These are phyloP conservation scores for Drosophila simulans DNA, from an alignment of 1,140 invertebrate species.

Conservation along the genomic window DNA sequence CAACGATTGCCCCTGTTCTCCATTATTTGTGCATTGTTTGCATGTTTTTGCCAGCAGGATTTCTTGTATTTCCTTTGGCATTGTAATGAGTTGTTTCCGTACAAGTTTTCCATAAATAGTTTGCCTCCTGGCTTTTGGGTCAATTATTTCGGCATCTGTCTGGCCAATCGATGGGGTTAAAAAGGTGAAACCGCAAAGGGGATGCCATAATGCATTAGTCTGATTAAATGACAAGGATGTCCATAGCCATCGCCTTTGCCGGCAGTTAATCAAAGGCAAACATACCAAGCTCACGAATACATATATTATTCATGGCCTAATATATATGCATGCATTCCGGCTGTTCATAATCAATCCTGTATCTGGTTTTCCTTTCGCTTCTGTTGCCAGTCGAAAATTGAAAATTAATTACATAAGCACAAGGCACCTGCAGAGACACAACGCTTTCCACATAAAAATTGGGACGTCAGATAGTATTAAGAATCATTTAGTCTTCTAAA, in stretches of 20 bases:
- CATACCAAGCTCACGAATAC: not conserved
- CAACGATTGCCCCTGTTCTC: conserved; percentile 8
- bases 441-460: too few relatives aligned
- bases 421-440: conserved; percentile 15
- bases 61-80: conserved; percentile 13
- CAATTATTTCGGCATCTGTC: conserved; percentile 50
- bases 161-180: not conserved
- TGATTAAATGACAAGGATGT: conserved; percentile 46
- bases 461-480: not conserved
- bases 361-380: not conserved
- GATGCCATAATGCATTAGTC: conserved; percentile 51
- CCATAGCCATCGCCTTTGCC: not conserved
- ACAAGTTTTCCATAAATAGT: conserved; percentile 52
- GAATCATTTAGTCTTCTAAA: not conserved
- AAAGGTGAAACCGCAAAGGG: conserved; percentile 24
- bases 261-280: conserved; percentile 29
- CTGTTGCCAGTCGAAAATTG: conserved; percentile 33
- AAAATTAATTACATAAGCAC: conserved; percentile 69
- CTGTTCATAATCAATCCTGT: conserved; percentile 15
- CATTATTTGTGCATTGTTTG: conserved; percentile 57
- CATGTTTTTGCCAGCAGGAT: conserved; percentile 19
- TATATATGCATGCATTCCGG: conserved; percentile 1
- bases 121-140: conserved; percentile 28
- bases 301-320: conserved; percentile 11
- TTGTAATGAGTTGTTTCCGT: conserved; percentile 34